These are phyloP conservation scores for Mesopsocus fuscifrons DNA, from an alignment of 2,888 invertebrate species.

Conservation along the genomic window DNA sequence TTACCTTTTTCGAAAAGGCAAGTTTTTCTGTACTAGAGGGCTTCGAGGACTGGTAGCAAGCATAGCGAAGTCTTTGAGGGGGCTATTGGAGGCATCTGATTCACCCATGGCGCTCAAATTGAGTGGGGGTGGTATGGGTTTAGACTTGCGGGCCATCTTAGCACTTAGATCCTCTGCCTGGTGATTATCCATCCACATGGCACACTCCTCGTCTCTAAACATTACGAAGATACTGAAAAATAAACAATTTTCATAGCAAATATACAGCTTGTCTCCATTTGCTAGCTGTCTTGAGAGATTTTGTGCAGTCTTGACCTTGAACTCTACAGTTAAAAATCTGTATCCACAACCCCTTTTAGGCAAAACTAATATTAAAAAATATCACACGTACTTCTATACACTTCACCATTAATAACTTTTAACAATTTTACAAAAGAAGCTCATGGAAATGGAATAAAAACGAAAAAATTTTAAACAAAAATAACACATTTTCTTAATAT, in stretches of 20 bases:
- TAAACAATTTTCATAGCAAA: too few species aligned
- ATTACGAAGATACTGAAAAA: background rate
- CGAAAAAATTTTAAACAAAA: slow-evolving; percentile 6
- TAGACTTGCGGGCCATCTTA: slow-evolving; percentile 17
- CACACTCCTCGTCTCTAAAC: background rate
- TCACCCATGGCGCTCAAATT: slow-evolving; percentile 14
- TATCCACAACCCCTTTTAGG: background rate
- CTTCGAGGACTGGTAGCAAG: slow-evolving; percentile 18
- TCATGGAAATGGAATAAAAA: slow-evolving; percentile 1
- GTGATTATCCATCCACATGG: slow-evolving; percentile 12
- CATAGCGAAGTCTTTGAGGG: slow-evolving; percentile 16
- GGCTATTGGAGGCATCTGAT: slow-evolving; percentile 10
- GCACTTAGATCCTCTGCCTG: slow-evolving; percentile 18
- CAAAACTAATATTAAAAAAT: too few species aligned
- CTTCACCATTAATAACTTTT: too few species aligned
- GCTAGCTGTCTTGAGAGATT: slow-evolving; percentile 1
- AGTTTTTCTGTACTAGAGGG: slow-evolving; percentile 18
- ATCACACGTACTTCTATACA: too few species aligned
- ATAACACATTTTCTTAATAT: slow-evolving; percentile 8
- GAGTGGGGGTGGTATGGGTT: slow-evolving; percentile 18
- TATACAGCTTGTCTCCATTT: slow-evolving; percentile 4
- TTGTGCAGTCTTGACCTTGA: slow-evolving; percentile 8
- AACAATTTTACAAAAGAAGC: slow-evolving; percentile 2
- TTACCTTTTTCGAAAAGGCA: slow-evolving; percentile 19
- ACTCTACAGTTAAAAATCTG: slow-evolving; percentile 2